Evolutionary conservation across 2,113 vertebrate genomes (phyloP).

Genomic region (Lepidothrix coronata): DNA sequence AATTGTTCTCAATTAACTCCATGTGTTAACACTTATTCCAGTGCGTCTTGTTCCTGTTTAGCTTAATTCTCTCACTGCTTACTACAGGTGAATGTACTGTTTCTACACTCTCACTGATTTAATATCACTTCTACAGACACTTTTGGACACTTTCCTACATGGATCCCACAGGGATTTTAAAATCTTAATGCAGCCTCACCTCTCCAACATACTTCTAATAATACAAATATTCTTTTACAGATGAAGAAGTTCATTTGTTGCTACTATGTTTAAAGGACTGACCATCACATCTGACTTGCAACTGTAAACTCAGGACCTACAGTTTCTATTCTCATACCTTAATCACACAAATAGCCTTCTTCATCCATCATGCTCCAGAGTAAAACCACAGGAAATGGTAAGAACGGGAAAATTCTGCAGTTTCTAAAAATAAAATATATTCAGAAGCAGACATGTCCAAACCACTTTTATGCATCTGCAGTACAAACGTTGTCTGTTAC

Average conservation of each 20-base stretch:
- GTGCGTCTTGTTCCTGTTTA: not conserved
- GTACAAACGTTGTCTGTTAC: not conserved
- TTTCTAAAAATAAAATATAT: slow-evolving; percentile 31
- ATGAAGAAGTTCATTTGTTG: not conserved
- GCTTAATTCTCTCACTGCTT: not conserved
- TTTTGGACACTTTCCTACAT: not conserved
- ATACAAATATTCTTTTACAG: not conserved
- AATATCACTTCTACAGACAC: not conserved
- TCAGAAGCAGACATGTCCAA: slow-evolving; percentile 4
- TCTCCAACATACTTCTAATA: not conserved
- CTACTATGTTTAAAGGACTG: not conserved
- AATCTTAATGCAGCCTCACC: not conserved
- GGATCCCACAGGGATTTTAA: not conserved
- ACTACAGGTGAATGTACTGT: not conserved
- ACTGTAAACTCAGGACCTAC: not conserved
- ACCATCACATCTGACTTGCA: not conserved
- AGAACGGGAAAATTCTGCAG: slow-evolving; percentile 26
- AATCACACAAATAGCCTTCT: slow-evolving; percentile 10
- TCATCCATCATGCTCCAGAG: not conserved
- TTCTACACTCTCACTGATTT: not conserved
- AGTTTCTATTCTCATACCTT: slow-evolving; percentile 6
- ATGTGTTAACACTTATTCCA: slow-evolving; percentile 29
- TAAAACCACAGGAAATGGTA: slow-evolving; percentile 36
- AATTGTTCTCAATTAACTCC: slow-evolving; percentile 59
- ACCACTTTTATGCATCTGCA: not conserved